A percentile compares a stretch with the other conserved stretches of the same genome.
Evolutionary conservation across 1,140 invertebrate genomes (phyloP).

Genomic region (Drosophila ficusphila): DNA sequence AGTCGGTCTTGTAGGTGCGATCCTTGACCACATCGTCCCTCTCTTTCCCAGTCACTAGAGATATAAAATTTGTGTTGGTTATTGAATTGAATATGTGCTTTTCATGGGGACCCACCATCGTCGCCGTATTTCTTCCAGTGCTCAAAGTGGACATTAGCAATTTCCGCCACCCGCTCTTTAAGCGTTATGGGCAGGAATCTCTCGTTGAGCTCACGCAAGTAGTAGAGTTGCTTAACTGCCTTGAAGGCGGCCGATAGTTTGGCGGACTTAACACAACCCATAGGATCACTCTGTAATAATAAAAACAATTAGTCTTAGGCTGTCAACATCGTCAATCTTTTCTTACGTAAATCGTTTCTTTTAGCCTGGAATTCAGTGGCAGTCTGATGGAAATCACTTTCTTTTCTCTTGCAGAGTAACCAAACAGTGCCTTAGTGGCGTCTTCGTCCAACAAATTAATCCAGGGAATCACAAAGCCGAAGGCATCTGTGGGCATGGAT

Average conservation of each 20-base stretch:
- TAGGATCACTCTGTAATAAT: constrained; percentile 86
- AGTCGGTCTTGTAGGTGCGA: constrained; percentile 28
- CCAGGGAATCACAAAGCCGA: constrained; percentile 85
- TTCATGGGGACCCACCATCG: constrained; percentile 43
- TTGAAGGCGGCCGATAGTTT: constrained; percentile 93
- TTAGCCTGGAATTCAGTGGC: constrained; percentile 89
- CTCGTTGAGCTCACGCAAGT: constrained; percentile 91
- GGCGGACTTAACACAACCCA: constrained; percentile 87
- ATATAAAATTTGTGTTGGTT: not conserved
- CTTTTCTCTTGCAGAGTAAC: constrained; percentile 32
- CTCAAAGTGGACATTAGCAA: constrained; percentile 70
- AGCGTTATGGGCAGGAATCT: constrained; percentile 89
- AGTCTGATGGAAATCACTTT: constrained; percentile 84
- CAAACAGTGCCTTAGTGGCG: not conserved
- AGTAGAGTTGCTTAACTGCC: constrained; percentile 89
- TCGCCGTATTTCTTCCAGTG: constrained; percentile 86
- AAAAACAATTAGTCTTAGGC: not conserved
- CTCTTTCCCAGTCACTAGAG: constrained; percentile 25
- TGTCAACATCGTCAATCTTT: no score
- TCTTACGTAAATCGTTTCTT: constrained; percentile 49
- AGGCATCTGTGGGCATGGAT: constrained; percentile 92
- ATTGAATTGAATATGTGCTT: not conserved
- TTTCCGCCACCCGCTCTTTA: constrained; percentile 83
- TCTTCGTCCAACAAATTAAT: constrained; percentile 14
- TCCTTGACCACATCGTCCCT: not conserved